Percentiles rank a stretch among this genome's conserved stretches.
phyloP scores from a whole-genome alignment of 2,113 vertebrate genomes.

The Hypanus sabinus region DNA sequence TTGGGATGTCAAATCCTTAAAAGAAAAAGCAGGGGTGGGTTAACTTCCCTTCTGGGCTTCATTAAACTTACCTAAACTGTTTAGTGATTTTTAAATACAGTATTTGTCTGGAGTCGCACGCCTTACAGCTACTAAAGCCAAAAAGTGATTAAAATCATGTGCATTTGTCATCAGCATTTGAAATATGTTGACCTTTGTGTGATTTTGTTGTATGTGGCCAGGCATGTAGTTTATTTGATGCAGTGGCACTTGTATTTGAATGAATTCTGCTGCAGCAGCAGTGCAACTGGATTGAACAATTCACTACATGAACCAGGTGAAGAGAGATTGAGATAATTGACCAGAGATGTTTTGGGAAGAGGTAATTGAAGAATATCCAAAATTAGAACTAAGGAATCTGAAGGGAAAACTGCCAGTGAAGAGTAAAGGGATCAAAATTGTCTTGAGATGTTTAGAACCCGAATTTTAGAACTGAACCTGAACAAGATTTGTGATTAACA shows the following conservation, averaged over 20 bases:
- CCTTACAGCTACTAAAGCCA: no score
- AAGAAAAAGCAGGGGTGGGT: no score
- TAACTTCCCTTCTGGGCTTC: no score
- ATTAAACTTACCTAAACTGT: no score
- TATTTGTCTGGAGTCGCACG: no score
- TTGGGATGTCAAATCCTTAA: no score
- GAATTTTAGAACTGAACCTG: not conserved
- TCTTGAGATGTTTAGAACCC: not conserved
- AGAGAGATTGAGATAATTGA: not conserved
- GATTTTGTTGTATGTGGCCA: not conserved
- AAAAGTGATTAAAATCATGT: no score
- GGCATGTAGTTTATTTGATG: not conserved
- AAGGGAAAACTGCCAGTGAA: not conserved
- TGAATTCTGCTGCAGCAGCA: not conserved
- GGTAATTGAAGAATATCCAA: not conserved
- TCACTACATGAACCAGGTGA: not conserved
- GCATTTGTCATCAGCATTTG: not conserved
- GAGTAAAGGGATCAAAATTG: not conserved
- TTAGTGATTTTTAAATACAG: no score
- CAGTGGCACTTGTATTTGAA: not conserved
- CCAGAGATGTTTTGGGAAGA: not conserved
- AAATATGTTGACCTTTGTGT: not conserved
- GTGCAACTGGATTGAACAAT: not conserved
- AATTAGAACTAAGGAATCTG: not conserved
- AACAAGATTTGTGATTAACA: not conserved